Conservation (phyloP, 1,140 invertebrate species). For the Macrotrachela quadricornifera region DNA sequence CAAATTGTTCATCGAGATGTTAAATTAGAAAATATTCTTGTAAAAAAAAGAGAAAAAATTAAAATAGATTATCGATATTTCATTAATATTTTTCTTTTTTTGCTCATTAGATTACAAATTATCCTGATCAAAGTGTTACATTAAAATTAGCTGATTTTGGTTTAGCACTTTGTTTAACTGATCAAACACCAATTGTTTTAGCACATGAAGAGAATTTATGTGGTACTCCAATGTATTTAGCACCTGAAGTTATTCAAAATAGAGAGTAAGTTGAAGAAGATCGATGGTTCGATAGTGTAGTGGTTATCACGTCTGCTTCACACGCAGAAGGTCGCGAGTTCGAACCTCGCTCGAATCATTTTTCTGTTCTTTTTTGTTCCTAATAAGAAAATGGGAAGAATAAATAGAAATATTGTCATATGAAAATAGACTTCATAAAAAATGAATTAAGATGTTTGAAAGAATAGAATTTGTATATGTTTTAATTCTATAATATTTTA, state of each 20-base stretch:
- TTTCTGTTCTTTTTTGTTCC: no score
- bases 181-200: neutral
- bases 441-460: no score
- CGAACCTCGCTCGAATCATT: no score
- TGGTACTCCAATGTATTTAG: constrained; percentile 5
- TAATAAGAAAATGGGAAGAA: no score
- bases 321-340: no score
- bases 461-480: no score
- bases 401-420: no score
- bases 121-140: constrained; percentile 15
- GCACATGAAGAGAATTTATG: neutral
- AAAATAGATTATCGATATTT: neutral
- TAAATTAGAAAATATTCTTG: constrained; percentile 32
- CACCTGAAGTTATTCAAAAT: constrained; percentile 1
- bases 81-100: neutral
- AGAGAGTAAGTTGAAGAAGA: constrained; percentile 12
- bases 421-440: no score
- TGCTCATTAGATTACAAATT: neutral
- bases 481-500: no score
- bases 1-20: constrained; percentile 31
- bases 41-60: constrained; percentile 11
- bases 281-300: neutral
- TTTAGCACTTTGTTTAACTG: constrained; percentile 14
- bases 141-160: constrained; percentile 34
- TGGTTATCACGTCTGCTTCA: no score